Evolutionary conservation across 2,797 vertebrate species (phyloP), one percentile per base, ranked within the genome.

Genomic region (Sylvia borin): DNA sequence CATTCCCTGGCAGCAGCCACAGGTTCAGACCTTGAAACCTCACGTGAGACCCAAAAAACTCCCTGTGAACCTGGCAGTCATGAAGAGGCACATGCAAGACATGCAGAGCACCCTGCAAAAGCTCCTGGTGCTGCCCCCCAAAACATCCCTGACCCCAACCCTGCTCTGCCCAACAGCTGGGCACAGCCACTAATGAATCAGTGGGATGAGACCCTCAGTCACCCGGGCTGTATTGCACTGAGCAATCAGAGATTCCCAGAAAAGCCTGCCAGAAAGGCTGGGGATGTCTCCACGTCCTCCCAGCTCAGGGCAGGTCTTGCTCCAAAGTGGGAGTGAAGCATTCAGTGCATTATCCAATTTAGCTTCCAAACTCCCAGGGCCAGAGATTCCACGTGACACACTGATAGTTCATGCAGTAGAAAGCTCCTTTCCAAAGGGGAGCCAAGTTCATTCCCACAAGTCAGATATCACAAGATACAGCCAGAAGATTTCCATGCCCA

Each of bases 401-500:
- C 24, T 29, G 36, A 38, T 24, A 42, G 84, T 20, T 24, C 17
- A 20, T 0, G 14, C 2, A 58, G 32, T 0, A 48, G 19, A 57
- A 20, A 70, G 76, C 38, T 91, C 75, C 21, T 80, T 36, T 61
- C 38, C 65, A 62, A 40, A 61, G 31, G 22, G 26, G 16, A 77
- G 42, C 42, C 13, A 5, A 54, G 16, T 29, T 68, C 84, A 72
- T 47, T 45, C 47, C 83, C 80, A 40, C 25, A 61, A 40, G 67
- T 19, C 27, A 50, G 16, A 19, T 1, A 22, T 3, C 26, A 53
- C 8, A 3, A 21, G 40, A 27, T 0, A 13, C 0, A 32, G n/a
- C 2, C 9, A 48, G 24, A 13, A 64, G 19, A 17, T 21, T 12
- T 26, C 19, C 62, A 13, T 1, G 24, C 54, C 7, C 13, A 38